Evolutionary conservation across 2,888 invertebrate genomes (phyloP), one percentile per base, ranked within the genome.

Genomic region (Monochamus alternatus): DNA sequence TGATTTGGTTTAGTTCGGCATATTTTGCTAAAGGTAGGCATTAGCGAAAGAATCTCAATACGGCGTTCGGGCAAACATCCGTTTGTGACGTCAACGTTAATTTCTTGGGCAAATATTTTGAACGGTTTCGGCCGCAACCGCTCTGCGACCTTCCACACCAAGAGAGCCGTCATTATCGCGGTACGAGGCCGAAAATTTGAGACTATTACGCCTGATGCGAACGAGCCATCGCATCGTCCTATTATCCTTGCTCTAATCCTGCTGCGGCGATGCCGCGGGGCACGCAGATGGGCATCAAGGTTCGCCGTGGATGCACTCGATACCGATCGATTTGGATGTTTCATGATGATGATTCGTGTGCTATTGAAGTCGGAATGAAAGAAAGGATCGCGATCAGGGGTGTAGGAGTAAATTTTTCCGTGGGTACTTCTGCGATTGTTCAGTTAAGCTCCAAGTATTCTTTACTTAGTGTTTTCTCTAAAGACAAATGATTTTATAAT

Each of bases 221-320:
- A 73, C 73, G 75, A 52, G 66, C 51, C 66, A 66, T 32, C 52
- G 31, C n/a, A 30, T 52, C 66, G 71, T 75, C 74, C 64, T 52
- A 67, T 63, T 64, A 78, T 75, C 80, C 80, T 80, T 75, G 80
- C 80, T 80, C 80, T 74, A 80, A 72, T 80, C 80, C 73, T 73
- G 71, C 62, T 69, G 64, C 58, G 69, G 65, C 62, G 74, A 79
- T 79, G 68, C 72, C 70, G n/a, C 64, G 47, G 55, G 73, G 73
- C 76, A 62, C 68, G 63, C 63, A 68, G 44, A 62, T 63, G 47
- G 30, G 44, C 68, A 72, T 67, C 72, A 75, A 66, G 66, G 66
- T 52, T 52, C 32, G 66, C n/a, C 31, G 52, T 31, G 51, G n/a
- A 7, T 44, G 14, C 64, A 10, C 47, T 47, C 47, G 47, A 55